phyloP scores from a whole-genome alignment of 2,113 vertebrate genomes.

The Circaetus gallicus region DNA sequence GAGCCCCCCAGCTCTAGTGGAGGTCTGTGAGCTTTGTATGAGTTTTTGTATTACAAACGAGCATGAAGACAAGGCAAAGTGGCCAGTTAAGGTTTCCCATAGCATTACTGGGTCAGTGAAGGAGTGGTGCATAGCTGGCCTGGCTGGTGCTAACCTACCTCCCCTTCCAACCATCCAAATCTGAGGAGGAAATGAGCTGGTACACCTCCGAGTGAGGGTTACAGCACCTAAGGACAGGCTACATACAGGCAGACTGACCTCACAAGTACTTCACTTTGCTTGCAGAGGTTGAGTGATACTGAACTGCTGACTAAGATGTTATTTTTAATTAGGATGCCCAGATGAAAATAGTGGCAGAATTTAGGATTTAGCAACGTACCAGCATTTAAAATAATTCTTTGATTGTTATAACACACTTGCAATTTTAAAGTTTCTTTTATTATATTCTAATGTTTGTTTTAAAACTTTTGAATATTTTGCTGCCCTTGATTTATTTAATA shows the following conservation, averaged over 20 bases:
- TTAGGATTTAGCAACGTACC: not conserved
- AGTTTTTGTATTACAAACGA: not conserved
- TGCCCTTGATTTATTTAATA: not conserved
- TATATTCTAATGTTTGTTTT: not conserved
- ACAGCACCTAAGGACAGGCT: not conserved
- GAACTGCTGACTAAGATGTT: not conserved
- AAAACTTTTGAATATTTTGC: not conserved
- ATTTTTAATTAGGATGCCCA: not conserved
- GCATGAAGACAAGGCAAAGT: not conserved
- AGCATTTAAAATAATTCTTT: not conserved
- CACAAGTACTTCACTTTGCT: not conserved
- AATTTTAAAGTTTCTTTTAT: not conserved
- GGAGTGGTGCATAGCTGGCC: not conserved
- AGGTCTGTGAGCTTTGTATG: not conserved
- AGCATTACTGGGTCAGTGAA: not conserved
- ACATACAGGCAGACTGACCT: not conserved
- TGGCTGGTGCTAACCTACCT: not conserved
- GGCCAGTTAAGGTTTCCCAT: not conserved
- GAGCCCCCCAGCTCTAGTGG: rapidly evolving
- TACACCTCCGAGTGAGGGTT: not conserved
- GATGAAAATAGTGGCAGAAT: not conserved
- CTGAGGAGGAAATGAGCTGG: not conserved
- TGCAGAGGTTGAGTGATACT: not conserved
- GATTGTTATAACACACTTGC: not conserved
- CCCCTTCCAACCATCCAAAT: not conserved